Conservation (phyloP, 2,888 invertebrate species). For the Scelioninae gen. 2 region DNA sequence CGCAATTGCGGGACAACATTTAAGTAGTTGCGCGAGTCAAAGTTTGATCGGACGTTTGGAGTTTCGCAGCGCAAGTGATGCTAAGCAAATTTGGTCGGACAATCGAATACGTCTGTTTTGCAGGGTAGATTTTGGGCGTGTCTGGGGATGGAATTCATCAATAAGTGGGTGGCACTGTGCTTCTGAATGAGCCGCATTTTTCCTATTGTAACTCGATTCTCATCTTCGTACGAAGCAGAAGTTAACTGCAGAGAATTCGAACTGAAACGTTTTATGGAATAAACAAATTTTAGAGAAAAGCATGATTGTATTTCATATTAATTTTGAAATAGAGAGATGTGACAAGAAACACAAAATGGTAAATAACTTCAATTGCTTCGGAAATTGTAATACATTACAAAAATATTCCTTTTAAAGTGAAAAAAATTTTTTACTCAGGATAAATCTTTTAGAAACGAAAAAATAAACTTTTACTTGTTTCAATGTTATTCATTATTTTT, state of each 20-base stretch:
- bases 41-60: conserved; percentile 25
- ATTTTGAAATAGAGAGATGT: no score
- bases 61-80: not conserved
- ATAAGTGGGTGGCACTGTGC: conserved; percentile 38
- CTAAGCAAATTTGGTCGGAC: conserved; percentile 41
- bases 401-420: no score
- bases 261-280: not conserved
- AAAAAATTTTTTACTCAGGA: no score
- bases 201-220: conserved; percentile 26
- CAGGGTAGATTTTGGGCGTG: conserved; percentile 35
- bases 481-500: no score
- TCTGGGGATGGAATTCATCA: conserved; percentile 30
- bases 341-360: no score
- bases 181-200: conserved; percentile 35
- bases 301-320: no score
- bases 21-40: conserved; percentile 16
- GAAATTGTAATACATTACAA: no score
- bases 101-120: conserved; percentile 22
- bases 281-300: no score
- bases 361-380: no score
- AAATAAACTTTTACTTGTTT: no score
- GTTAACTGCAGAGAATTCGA: not conserved
- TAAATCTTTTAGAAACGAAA: no score
- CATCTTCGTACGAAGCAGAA: conserved; percentile 9
- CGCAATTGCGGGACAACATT: conserved; percentile 10